phyloP scores from a whole-genome alignment of 1,140 invertebrate species.

The Apis florea region DNA sequence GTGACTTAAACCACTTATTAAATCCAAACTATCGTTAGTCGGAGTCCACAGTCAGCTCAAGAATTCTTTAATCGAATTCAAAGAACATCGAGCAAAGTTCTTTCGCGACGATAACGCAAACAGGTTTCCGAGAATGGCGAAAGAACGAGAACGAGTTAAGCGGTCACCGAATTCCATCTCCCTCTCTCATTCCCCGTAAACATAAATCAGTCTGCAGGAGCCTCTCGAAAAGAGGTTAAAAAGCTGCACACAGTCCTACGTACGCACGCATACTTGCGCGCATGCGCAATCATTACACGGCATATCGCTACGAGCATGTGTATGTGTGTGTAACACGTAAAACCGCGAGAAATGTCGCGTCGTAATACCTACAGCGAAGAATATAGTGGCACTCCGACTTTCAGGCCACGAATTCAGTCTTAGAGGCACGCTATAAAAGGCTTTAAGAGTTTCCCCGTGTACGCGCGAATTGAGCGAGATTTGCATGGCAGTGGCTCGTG shows the following conservation, averaged over 20 bases:
- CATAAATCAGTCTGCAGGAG: constrained; percentile 58
- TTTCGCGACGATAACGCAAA: constrained; percentile 4
- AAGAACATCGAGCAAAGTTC: background rate
- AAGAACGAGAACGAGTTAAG: constrained; percentile 20
- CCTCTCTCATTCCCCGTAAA: constrained; percentile 21
- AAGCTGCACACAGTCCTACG: constrained; percentile 2
- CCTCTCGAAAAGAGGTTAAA: constrained; percentile 56
- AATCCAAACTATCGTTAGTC: background rate
- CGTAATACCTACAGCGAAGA: constrained; percentile 38
- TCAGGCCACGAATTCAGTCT: constrained; percentile 65
- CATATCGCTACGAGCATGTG: too few species aligned
- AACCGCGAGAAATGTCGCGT: constrained; percentile 54
- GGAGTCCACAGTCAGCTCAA: too few species aligned
- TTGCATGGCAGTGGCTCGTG: constrained; percentile 58
- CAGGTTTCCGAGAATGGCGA: background rate
- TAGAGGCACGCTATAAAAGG: constrained; percentile 59
- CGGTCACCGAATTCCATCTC: constrained; percentile 40
- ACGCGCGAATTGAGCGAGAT: constrained; percentile 61
- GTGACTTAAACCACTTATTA: background rate
- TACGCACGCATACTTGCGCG: background rate
- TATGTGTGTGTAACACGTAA: constrained; percentile 18
- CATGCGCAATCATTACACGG: too few species aligned
- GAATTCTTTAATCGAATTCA: constrained; percentile 25
- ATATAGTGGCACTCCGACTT: constrained; percentile 62
- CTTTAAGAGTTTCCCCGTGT: constrained; percentile 65